Evolutionary conservation across 1,140 invertebrate species (phyloP), one percentile per base, ranked within the genome.

Genomic region (Megathymus violae): DNA sequence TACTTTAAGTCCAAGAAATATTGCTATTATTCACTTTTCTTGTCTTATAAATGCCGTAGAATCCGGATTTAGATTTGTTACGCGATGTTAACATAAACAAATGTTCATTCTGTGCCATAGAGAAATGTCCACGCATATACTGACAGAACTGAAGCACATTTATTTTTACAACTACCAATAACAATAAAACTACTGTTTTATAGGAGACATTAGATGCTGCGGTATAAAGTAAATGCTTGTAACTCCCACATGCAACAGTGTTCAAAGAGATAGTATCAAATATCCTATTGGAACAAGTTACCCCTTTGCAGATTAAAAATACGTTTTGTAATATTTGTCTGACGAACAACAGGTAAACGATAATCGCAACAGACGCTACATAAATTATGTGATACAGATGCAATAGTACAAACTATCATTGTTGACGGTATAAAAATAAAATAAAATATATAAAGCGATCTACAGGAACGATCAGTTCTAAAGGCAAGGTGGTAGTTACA

Each of bases 171-270:
- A 43, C 41, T 10, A 15, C 19, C 46, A 47, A 54, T 40, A 48
- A 50, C 41, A 36, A 68, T 68, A 64, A 68, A 68, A 64, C 66
- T 68, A 64, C 61, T 64, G 48, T 63, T 52, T 68, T 68, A 64
- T 61, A 40, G 46, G 48, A 27, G 41, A 61, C 66, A 64, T 64
- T 64, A 56, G 47, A 54, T 9, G 25, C 54, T 46, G 41, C 27
- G 31, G 59, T 54, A 66, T 38, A 40, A 47, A 62, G 10, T 43
- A 44, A 58, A 58, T 34, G 34, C 51, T 27, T 56, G 62, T 62
- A 52, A 50, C 67, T 44, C 59, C 62, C 51, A 69, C 63, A 67
- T 52, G 41, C 19, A 46, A 25, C 41, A 52, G 56, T 56, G 16
- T n/a, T n/a, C n/a, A n/a, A 19, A 3, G 25, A 16, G 62, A 70